phyloP scores from a whole-genome alignment of 2,797 vertebrate species.

The Lepus oiostolus region DNA sequence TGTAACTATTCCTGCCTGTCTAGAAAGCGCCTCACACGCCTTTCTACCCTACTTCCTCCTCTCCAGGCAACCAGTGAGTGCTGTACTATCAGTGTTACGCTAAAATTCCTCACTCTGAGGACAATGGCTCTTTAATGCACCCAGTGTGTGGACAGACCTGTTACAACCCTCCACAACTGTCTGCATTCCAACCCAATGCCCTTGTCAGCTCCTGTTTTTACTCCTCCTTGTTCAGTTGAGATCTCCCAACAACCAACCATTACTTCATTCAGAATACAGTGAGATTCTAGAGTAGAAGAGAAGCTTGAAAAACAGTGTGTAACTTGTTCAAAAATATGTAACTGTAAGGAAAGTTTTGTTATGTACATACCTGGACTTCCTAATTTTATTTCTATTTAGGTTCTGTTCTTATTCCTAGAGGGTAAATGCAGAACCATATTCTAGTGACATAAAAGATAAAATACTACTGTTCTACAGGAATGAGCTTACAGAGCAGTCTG shows the following conservation, averaged over 20 bases:
- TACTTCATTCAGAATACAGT: neutral
- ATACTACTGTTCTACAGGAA: neutral
- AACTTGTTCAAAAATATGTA: constrained; percentile 18
- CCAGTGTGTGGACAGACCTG: neutral
- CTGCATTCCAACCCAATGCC: constrained; percentile 29
- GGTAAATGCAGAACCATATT: neutral
- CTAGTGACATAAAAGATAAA: neutral
- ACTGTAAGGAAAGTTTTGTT: constrained; percentile 20
- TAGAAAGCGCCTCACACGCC: neutral
- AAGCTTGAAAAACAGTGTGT: neutral
- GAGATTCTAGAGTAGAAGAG: neutral
- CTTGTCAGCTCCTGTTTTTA: constrained; percentile 29
- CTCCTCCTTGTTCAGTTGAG: neutral
- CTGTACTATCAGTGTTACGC: neutral
- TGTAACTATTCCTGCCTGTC: neutral
- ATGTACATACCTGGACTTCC: neutral
- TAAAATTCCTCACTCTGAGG: constrained; percentile 31
- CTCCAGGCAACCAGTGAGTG: neutral
- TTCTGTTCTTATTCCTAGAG: neutral
- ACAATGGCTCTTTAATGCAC: neutral
- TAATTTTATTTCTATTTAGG: constrained; percentile 47
- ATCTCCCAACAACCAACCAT: constrained; percentile 36
- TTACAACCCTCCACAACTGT: neutral
- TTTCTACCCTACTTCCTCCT: neutral
- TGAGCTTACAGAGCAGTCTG: neutral